Evolutionary conservation across 2,888 invertebrate genomes (phyloP), one percentile per base, ranked within the genome.

Genomic region (Caenorhabditis wallacei): DNA sequence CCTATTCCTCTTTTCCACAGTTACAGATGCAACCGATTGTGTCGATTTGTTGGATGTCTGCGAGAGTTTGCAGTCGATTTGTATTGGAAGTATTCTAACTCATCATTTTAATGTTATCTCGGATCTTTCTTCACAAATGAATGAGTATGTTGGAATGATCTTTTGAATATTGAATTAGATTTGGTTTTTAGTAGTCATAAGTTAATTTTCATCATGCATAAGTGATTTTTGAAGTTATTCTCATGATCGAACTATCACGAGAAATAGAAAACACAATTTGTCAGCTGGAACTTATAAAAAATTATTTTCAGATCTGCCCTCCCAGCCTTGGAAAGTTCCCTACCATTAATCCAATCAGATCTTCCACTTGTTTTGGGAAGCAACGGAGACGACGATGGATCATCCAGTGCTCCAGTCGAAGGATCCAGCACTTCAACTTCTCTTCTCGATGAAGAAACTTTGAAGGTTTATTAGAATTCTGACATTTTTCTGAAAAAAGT

Each of bases 81-180:
- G 85, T 30, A 82, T 84, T 54, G 85, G 78, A 16, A 78, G 80
- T 43, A 71, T 85, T 35, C 59, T 85, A 0, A 46, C 70, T n/a
- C 74, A 84, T 56, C 84, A 85, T 22, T 70, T 82, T 16, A 37
- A 71, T 18, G 69, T 75, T 18, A 66, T 85, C 8, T 56, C 16
- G 10, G 51, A 61, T 11, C 5, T 85, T 0, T 57, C 82, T 1
- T 46, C 61, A 11, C 80, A 84, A 61, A 22, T 84, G 22, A 74
- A 84, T 61, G 82, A 72, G 85, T 84, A 48, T 5, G 46, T 18
- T 18, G n/a, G 40, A 40, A 48, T 43, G 46, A 48, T 48, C 10
- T 43, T 8, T 43, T 16, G 13, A 13, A 16, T n/a, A n/a, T n/a
- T n/a, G n/a, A n/a, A n/a, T n/a, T n/a, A n/a, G n/a, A n/a, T n/a